Conservation (phyloP, 2,113 vertebrate genomes). For the Zingel zingel region DNA sequence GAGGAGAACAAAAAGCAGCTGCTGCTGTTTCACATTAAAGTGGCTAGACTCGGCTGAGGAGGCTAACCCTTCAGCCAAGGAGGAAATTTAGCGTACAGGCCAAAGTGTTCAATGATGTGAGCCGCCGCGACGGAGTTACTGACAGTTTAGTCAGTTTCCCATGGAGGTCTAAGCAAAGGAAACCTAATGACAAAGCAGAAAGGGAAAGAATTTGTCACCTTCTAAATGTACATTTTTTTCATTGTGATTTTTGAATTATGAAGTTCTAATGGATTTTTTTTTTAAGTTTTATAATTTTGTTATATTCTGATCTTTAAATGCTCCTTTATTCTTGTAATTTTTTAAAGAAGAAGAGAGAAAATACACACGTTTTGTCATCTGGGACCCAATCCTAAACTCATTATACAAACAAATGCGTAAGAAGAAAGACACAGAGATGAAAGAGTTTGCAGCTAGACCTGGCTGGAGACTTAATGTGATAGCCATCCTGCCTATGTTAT, state of each 20-base stretch:
- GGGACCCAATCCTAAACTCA: background rate
- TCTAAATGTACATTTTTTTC: background rate
- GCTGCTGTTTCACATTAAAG: conserved; percentile 67
- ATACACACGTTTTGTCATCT: background rate
- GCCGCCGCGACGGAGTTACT: conserved; percentile 48
- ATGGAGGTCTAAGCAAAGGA: conserved; percentile 44
- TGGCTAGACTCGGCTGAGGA: conserved; percentile 13
- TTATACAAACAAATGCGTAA: conserved; percentile 22
- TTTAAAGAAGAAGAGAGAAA: background rate
- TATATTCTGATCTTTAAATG: background rate
- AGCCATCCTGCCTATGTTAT: conserved; percentile 49
- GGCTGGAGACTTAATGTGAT: conserved; percentile 52
- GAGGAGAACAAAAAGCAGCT: conserved; percentile 56
- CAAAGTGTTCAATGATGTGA: conserved; percentile 58
- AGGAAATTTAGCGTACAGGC: conserved; percentile 58
- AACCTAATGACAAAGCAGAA: conserved; percentile 44
- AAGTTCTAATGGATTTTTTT: background rate
- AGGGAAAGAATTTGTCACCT: conserved; percentile 7
- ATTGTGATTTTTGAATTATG: background rate
- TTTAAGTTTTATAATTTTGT: background rate
- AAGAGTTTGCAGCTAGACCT: background rate
- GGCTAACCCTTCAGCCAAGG: conserved; percentile 42
- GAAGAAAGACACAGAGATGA: conserved; percentile 5
- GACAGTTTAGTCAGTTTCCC: conserved; percentile 56
- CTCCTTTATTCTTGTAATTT: background rate